These are phyloP conservation scores for Megamerina dolium DNA, from an alignment of 2,888 invertebrate genomes.

Conservation along the genomic window DNA sequence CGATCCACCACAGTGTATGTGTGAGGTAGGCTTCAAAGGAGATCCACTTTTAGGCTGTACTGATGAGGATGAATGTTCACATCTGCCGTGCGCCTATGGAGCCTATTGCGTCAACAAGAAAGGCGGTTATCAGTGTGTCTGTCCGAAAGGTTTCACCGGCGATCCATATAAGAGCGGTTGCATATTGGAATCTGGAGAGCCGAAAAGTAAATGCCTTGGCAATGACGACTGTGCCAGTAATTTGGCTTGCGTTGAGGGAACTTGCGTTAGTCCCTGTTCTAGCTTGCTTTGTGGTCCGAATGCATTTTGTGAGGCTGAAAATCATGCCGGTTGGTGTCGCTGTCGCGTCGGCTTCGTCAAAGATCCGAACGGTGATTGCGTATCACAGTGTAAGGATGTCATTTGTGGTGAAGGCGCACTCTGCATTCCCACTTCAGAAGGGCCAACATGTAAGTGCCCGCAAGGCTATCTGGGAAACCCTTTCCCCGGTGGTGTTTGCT, in stretches of 20 bases:
- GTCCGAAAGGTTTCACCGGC: constrained; percentile 75
- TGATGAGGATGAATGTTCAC: constrained; percentile 80
- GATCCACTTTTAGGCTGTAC: constrained; percentile 78
- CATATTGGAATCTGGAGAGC: constrained; percentile 54
- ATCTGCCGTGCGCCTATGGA: constrained; percentile 79
- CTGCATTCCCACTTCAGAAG: constrained; percentile 76
- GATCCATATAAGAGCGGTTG: constrained; percentile 83
- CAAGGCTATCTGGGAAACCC: constrained; percentile 85
- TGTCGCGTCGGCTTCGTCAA: constrained; percentile 78
- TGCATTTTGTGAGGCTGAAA: constrained; percentile 80
- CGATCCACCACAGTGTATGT: constrained; percentile 85
- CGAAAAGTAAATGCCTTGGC: constrained; percentile 61
- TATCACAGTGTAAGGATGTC: constrained; percentile 59
- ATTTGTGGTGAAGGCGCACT: constrained; percentile 78
- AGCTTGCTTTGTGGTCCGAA: constrained; percentile 74
- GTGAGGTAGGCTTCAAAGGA: constrained; percentile 79
- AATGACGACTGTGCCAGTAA: constrained; percentile 77
- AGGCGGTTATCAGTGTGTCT: constrained; percentile 80
- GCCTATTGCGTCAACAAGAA: constrained; percentile 82
- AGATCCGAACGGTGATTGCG: constrained; percentile 72
- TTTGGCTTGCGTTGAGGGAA: constrained; percentile 70
- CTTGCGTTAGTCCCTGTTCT: constrained; percentile 76
- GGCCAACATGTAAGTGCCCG: constrained; percentile 82
- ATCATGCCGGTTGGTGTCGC: constrained; percentile 83
- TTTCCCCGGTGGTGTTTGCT: constrained; percentile 82